phyloP scores from a whole-genome alignment of 2,797 vertebrate species.

The Manis crassicaudata region DNA sequence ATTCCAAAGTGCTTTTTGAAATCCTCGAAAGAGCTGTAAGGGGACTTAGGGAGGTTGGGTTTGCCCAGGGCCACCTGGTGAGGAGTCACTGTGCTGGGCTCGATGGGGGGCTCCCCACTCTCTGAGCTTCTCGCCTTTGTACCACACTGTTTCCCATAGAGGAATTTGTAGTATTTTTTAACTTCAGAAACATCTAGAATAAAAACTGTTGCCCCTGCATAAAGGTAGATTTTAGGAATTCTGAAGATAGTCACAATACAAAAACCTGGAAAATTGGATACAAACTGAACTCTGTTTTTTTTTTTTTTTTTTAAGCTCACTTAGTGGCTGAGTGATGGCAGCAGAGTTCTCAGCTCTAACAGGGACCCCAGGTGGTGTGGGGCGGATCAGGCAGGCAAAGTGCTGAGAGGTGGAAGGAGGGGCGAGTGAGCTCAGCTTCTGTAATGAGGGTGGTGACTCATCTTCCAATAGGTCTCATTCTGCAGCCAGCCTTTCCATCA shows the following conservation, averaged over 20 bases:
- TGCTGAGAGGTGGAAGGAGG: neutral
- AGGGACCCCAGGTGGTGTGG: neutral
- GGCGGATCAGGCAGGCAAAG: neutral
- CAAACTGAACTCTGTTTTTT: neutral
- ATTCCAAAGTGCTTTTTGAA: neutral
- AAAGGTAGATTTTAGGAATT: neutral
- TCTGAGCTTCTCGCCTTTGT: neutral
- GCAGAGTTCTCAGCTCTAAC: neutral
- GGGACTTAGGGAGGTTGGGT: neutral
- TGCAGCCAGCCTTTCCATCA: neutral
- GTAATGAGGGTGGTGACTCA: neutral
- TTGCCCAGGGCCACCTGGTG: neutral
- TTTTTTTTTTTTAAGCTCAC: neutral
- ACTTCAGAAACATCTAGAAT: neutral
- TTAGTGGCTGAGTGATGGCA: neutral
- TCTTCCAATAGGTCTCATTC: neutral
- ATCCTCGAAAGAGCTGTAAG: neutral
- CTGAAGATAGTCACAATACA: neutral
- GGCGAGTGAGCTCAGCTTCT: neutral
- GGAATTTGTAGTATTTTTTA: neutral
- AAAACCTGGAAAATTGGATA: conserved; percentile 4
- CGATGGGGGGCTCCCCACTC: no score
- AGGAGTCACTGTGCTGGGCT: neutral
- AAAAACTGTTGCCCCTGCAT: neutral
- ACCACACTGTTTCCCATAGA: rapidly evolving